A percentile compares a stretch with the other conserved stretches of the same genome.
Conservation (phyloP, 2,888 invertebrate species). For the Apodemia duryi region DNA sequence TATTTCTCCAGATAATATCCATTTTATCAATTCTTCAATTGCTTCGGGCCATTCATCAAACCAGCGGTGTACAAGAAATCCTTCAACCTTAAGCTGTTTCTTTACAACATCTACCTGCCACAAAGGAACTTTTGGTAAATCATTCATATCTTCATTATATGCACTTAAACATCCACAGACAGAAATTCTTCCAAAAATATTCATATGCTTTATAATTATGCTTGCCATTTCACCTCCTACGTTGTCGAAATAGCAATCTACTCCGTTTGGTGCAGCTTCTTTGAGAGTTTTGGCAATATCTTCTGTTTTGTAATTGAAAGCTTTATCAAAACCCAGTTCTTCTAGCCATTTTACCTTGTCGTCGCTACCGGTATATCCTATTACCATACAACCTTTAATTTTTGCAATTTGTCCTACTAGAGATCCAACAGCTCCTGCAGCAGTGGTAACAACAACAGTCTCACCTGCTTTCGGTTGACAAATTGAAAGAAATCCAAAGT, state of each 20-base stretch:
- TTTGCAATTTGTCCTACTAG: slow-evolving; percentile 87
- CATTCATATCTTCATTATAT: slow-evolving; percentile 39
- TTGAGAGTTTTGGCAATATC: slow-evolving; percentile 74
- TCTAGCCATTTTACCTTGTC: slow-evolving; percentile 84
- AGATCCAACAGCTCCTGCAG: slow-evolving; percentile 87
- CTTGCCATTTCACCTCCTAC: slow-evolving; percentile 70
- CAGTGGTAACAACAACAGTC: slow-evolving; percentile 83
- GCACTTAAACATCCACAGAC: slow-evolving; percentile 19
- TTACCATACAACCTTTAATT: slow-evolving; percentile 80
- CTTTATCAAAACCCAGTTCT: slow-evolving; percentile 80
- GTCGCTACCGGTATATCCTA: slow-evolving; percentile 85
- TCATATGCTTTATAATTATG: slow-evolving; percentile 19
- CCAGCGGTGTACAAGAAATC: slow-evolving; percentile 78
- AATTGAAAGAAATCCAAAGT: slow-evolving; percentile 84
- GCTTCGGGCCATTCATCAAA: slow-evolving; percentile 76
- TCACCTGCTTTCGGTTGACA: slow-evolving; percentile 84
- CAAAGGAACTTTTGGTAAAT: slow-evolving; percentile 45
- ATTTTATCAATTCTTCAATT: slow-evolving; percentile 73
- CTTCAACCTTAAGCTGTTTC: slow-evolving; percentile 81
- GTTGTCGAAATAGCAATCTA: slow-evolving; percentile 65
- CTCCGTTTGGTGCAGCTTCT: slow-evolving; percentile 82
- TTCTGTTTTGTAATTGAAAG: slow-evolving; percentile 20
- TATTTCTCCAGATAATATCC: slow-evolving; percentile 82
- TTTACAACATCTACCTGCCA: slow-evolving; percentile 76
- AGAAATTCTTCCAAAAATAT: slow-evolving; percentile 15